Conservation (phyloP, 2,888 invertebrate genomes). For the Sepioteuthis lessoniana region DNA sequence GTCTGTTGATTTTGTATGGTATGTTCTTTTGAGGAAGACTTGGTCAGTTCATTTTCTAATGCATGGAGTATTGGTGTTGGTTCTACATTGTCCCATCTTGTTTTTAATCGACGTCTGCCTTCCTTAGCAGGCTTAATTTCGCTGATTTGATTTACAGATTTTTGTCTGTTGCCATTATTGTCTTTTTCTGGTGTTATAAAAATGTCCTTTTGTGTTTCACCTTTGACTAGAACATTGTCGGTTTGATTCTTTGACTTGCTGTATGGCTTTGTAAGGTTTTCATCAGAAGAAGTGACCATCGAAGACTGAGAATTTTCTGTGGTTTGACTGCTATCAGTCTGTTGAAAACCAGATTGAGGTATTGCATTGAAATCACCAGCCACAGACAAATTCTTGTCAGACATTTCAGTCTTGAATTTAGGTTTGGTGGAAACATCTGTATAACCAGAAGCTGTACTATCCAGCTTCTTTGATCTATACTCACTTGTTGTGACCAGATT, state of each 20-base stretch:
- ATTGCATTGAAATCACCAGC: not conserved
- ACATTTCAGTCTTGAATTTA: not conserved
- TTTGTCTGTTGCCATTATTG: not conserved
- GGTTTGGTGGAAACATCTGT: not conserved
- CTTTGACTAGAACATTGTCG: not conserved
- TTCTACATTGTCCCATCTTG: not conserved
- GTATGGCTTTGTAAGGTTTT: not conserved
- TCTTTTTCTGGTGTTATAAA: not conserved
- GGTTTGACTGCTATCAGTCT: not conserved
- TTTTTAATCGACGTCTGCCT: not conserved
- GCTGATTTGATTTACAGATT: not conserved
- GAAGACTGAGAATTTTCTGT: constrained; percentile 38
- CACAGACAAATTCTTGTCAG: not conserved
- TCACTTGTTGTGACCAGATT: not conserved
- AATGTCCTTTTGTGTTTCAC: not conserved
- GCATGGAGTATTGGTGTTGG: not conserved
- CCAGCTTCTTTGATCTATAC: not conserved
- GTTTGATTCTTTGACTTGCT: not conserved
- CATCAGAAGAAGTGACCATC: constrained; percentile 36
- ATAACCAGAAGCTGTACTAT: not conserved
- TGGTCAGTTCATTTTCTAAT: not conserved
- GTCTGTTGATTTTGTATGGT: not conserved
- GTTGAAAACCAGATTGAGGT: not conserved
- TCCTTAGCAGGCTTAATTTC: not conserved
- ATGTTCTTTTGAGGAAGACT: not conserved